Evolutionary conservation across 2,888 invertebrate genomes (phyloP), one percentile per base, ranked within the genome.

Genomic region (Melanargia galathea): DNA sequence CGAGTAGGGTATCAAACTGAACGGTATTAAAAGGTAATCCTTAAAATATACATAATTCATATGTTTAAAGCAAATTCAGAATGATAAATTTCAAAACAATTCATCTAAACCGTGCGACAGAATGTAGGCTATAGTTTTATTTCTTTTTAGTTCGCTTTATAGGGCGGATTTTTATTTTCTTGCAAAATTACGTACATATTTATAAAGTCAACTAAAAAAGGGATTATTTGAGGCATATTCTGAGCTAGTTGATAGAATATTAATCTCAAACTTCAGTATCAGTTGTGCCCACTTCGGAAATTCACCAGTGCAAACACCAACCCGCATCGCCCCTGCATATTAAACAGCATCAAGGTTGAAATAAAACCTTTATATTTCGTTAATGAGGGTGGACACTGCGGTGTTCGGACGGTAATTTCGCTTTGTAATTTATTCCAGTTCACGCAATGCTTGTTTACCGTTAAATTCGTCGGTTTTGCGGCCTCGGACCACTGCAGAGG

Each of bases 361-460:
- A 18, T 18, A 18, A n/a, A 30, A 51, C 51, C 51, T 33, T 51
- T 51, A 51, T 51, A 10, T 30, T n/a, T 30, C 30, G 18, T 16
- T 51, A 51, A 51, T 51, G 51, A 51, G 51, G 51, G 51, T 30
- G 51, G 51, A 51, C 30, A 51, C 18, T 16, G 30, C 11, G 10
- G 11, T 51, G 18, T 51, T 18, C 30, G 30, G 51, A 8, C 7
- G 30, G 30, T 18, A 18, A 33, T 51, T 51, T 33, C 51, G 30
- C 51, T 51, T 16, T 30, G 51, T 51, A 51, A 51, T 51, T 33
- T 51, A 51, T 18, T 48, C 46, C 24, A 6, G 22, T 48, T 24
- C 46, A 48, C 46, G 46, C 46, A 48, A 48, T 22, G 46, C 43
- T 22, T 48, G 13, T 48, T 48, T 48, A 48, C 22, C 46, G 46